A percentile compares a stretch with the other conserved stretches of the same genome.
Conservation (phyloP, 2,113 vertebrate species). For the Vicugna pacos region DNA sequence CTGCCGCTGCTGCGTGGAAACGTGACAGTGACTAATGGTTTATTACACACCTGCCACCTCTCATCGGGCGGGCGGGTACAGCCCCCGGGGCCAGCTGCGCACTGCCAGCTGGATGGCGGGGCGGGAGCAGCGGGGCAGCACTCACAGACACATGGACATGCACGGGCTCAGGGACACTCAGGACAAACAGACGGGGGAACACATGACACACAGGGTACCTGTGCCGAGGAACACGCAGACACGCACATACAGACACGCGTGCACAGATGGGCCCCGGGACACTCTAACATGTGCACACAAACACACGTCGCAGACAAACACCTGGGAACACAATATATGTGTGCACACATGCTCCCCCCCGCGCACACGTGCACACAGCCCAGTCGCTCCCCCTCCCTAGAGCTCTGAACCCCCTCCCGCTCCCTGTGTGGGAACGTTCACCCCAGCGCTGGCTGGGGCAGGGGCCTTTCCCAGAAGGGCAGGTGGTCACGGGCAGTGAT, state of each 20-base stretch:
- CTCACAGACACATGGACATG: background rate
- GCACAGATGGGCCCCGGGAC: too few species aligned
- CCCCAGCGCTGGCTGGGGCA: background rate
- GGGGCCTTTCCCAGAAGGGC: background rate
- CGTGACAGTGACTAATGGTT: constrained; percentile 87
- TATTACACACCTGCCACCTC: constrained; percentile 87
- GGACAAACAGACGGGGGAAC: background rate
- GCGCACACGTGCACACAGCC: too few species aligned
- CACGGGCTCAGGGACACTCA: fast-evolving
- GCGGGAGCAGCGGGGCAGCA: fast-evolving
- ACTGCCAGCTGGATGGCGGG: background rate
- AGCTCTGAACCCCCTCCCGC: background rate
- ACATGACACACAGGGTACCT: fast-evolving
- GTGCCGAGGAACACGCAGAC: too few species aligned
- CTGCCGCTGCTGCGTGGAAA: constrained; percentile 67
- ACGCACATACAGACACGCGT: background rate
- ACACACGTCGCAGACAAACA: too few species aligned
- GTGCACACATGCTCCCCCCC: too few species aligned
- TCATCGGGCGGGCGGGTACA: constrained; percentile 56
- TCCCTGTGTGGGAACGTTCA: fast-evolving
- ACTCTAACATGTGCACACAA: fast-evolving
- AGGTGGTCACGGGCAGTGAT: background rate
- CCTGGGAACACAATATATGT: too few species aligned
- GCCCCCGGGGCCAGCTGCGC: constrained; percentile 74
- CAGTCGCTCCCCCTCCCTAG: too few species aligned